phyloP scores from a whole-genome alignment of 2,797 vertebrate species.

The Hippocampus kuda region DNA sequence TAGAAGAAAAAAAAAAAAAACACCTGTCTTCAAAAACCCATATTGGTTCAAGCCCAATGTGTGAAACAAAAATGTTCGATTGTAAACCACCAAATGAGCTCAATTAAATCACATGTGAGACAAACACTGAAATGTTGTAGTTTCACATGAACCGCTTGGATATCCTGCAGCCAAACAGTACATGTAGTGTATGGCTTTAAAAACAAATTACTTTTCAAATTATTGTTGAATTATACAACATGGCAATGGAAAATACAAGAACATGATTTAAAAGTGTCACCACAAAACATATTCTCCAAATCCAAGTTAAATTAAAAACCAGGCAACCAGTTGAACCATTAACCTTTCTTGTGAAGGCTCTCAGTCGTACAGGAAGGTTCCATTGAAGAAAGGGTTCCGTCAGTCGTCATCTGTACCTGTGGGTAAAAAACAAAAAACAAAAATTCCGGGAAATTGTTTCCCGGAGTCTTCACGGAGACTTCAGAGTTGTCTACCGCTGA shows the following conservation, averaged over 20 bases:
- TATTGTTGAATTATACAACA: too few relatives aligned
- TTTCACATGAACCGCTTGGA: slow-evolving; percentile 88
- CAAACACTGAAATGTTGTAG: slow-evolving; percentile 80
- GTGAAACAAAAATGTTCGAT: slow-evolving; percentile 33
- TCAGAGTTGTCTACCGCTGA: too few relatives aligned
- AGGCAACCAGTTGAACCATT: background rate
- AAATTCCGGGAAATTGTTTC: too few relatives aligned
- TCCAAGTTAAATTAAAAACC: background rate
- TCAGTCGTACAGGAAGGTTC: too few relatives aligned
- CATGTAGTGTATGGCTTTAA: slow-evolving; percentile 9
- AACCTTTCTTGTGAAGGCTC: too few relatives aligned
- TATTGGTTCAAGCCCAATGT: slow-evolving; percentile 28
- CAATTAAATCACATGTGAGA: slow-evolving; percentile 48
- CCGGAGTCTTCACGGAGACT: too few relatives aligned
- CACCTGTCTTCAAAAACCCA: slow-evolving; percentile 26
- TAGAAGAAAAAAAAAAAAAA: slow-evolving; percentile 7
- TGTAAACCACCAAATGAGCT: slow-evolving; percentile 33
- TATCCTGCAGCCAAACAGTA: slow-evolving; percentile 20
- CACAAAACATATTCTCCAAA: background rate
- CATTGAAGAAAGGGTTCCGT: too few relatives aligned
- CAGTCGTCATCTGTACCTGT: too few relatives aligned
- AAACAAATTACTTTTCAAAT: background rate
- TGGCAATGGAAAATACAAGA: background rate
- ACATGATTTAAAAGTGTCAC: background rate
- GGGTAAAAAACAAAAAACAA: too few relatives aligned